Evolutionary conservation across 2,888 invertebrate genomes (phyloP).

Genomic region (Chloroclysta siterata): DNA sequence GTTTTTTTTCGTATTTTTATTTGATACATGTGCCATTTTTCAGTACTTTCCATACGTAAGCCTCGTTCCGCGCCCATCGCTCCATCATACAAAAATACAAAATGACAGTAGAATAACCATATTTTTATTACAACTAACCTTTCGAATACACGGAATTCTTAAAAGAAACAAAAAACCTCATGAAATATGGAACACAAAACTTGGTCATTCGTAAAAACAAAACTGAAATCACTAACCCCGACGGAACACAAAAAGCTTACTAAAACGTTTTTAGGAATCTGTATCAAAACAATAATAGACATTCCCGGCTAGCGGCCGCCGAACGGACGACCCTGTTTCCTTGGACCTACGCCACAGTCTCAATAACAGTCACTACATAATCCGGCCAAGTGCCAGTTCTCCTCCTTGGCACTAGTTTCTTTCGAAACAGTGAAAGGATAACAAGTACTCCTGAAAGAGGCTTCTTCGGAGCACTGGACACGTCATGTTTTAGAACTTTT

Average conservation of each 20-base stretch:
- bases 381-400: background rate
- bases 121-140: no score
- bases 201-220: background rate
- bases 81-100: no score
- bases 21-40: no score
- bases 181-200: background rate
- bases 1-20: no score
- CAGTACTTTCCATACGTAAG: no score
- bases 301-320: background rate
- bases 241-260: background rate
- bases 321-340: background rate
- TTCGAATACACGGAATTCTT: background rate
- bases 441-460: no score
- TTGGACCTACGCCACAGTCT: background rate
- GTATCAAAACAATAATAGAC: background rate
- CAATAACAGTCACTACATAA: background rate
- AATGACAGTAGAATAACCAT: no score
- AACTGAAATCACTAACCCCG: background rate
- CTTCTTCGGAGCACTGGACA: no score
- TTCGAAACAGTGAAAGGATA: no score
- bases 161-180: background rate
- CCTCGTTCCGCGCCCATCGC: no score
- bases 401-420: no score
- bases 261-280: background rate
- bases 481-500: no score